phyloP scores from a whole-genome alignment of 2,113 vertebrate genomes.

The Macrotis lagotis region DNA sequence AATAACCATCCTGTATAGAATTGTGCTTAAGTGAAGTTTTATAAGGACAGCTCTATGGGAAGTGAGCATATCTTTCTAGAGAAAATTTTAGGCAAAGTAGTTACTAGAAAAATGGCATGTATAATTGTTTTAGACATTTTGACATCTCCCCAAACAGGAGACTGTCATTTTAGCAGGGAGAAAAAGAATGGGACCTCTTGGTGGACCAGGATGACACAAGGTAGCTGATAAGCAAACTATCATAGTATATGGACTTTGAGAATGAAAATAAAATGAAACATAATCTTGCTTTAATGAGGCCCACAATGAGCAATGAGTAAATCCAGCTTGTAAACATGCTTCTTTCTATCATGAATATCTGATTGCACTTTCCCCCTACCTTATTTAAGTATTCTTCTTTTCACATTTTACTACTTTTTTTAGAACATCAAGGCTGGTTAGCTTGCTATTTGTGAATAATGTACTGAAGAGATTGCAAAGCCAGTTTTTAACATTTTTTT shows the following conservation, averaged over 20 bases:
- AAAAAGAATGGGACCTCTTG: slow-evolving; percentile 78
- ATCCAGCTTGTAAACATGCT: slow-evolving; percentile 68
- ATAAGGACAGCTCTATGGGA: background rate
- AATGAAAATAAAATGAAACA: slow-evolving; percentile 69
- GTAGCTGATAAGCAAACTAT: slow-evolving; percentile 79
- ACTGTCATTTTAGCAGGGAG: slow-evolving; percentile 67
- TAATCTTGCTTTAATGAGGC: slow-evolving; percentile 73
- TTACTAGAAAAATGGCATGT: slow-evolving; percentile 61
- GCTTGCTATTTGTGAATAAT: slow-evolving; percentile 50
- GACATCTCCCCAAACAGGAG: slow-evolving; percentile 63
- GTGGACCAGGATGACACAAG: slow-evolving; percentile 75
- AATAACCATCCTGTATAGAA: background rate
- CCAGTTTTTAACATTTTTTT: background rate
- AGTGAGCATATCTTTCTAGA: background rate
- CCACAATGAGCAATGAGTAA: slow-evolving; percentile 67
- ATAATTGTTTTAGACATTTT: slow-evolving; percentile 63
- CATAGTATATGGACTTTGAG: slow-evolving; percentile 78
- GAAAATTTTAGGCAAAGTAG: accelerated
- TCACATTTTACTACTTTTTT: slow-evolving; percentile 56
- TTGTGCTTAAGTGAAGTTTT: background rate
- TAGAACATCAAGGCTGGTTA: slow-evolving; percentile 34
- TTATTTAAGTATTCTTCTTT: slow-evolving; percentile 31
- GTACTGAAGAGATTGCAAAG: slow-evolving; percentile 42
- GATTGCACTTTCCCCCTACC: slow-evolving; percentile 63
- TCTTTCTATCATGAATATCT: slow-evolving; percentile 66